Conservation (phyloP, 2,797 vertebrate genomes). For the Pyrocephalus nanus region DNA sequence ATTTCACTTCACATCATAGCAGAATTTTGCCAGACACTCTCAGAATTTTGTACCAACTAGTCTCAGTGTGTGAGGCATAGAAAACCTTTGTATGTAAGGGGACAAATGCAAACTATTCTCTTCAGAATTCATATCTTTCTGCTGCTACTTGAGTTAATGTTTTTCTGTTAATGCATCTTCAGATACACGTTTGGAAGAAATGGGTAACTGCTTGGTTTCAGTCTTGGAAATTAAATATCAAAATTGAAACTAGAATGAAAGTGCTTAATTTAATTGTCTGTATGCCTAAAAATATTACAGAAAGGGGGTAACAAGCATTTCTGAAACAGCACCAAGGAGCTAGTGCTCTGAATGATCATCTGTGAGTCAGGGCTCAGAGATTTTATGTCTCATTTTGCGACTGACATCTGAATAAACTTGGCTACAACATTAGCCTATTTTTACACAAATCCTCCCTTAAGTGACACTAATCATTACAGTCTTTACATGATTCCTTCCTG, state of each 20-base stretch:
- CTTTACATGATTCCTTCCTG: neutral
- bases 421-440: neutral
- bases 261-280: neutral
- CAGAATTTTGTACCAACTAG: neutral
- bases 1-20: neutral
- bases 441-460: neutral
- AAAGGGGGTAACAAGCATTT: neutral
- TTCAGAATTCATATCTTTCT: neutral
- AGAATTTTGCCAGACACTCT: neutral
- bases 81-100: neutral
- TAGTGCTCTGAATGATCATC: neutral
- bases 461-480: neutral
- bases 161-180: neutral
- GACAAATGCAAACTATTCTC: neutral
- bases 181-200: neutral
- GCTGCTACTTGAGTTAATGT: neutral
- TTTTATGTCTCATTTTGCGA: neutral
- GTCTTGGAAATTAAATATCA: neutral
- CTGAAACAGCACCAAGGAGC: neutral
- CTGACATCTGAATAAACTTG: constrained; percentile 14
- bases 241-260: neutral
- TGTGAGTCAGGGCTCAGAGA: neutral
- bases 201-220: neutral
- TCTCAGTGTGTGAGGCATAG: neutral
- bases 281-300: neutral